phyloP scores from a whole-genome alignment of 2,113 vertebrate species.

The Leucoraja erinaceus region DNA sequence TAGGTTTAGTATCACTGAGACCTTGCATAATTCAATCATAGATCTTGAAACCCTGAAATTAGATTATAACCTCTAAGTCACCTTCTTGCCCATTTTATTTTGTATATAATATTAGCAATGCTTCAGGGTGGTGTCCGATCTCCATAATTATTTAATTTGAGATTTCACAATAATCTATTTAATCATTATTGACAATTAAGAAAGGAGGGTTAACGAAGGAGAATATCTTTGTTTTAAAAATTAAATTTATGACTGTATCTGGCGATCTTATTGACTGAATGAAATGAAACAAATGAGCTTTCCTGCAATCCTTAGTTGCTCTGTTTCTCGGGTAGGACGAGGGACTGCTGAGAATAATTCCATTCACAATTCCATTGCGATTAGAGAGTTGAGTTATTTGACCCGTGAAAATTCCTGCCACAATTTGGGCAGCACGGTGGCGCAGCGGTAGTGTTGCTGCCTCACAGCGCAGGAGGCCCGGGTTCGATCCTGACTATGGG shows the following conservation, averaged over 20 bases:
- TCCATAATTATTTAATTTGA: not conserved
- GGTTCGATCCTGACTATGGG: too few species aligned
- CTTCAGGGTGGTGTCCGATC: not conserved
- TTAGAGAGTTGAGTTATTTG: not conserved
- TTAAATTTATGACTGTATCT: not conserved
- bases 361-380: not conserved
- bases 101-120: not conserved
- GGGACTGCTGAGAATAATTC: not conserved
- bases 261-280: not conserved
- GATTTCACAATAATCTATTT: not conserved
- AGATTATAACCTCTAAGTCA: slow-evolving; percentile 1
- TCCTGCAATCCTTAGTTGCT: not conserved
- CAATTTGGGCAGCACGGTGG: too few species aligned
- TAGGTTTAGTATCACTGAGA: not conserved
- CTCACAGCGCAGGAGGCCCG: too few species aligned
- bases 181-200: not conserved
- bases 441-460: too few species aligned
- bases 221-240: not conserved
- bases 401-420: not conserved
- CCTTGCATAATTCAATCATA: not conserved
- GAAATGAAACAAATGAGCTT: too few species aligned
- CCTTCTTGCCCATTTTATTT: not conserved
- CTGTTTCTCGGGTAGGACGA: not conserved
- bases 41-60: not conserved
- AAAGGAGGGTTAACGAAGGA: not conserved